phyloP scores from a whole-genome alignment of 2,888 invertebrate species.

The Oligia fasciuncula region DNA sequence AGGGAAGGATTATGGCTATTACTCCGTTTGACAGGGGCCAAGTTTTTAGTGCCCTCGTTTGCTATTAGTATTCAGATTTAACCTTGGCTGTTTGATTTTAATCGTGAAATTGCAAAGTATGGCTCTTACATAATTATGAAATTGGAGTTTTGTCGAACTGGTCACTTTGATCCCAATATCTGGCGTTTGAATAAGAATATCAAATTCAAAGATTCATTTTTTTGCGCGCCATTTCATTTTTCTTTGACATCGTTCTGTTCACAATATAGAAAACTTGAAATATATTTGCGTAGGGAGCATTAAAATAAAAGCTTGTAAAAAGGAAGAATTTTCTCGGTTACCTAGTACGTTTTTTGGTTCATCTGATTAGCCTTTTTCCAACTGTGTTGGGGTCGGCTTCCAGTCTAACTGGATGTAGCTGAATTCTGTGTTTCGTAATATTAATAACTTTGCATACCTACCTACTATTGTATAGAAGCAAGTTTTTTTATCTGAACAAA shows the following conservation, averaged over 20 bases:
- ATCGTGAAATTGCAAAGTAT: neutral
- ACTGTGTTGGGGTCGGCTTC: too few species aligned
- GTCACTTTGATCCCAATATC: neutral
- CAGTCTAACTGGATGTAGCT: too few species aligned
- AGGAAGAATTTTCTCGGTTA: too few species aligned
- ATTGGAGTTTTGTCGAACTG: neutral
- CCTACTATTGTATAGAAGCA: too few species aligned
- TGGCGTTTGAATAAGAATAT: neutral
- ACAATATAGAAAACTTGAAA: neutral
- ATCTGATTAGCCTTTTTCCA: too few species aligned
- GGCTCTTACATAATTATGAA: neutral
- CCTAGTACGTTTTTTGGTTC: too few species aligned
- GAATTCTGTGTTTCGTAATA: too few species aligned
- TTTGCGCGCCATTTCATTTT: neutral
- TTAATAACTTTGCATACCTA: too few species aligned
- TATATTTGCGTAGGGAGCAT: neutral
- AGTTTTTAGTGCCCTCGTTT: constrained; percentile 55
- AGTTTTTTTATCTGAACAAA: too few species aligned
- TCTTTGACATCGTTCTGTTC: neutral
- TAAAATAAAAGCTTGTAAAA: too few species aligned
- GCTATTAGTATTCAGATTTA: constrained; percentile 42
- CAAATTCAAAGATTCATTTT: neutral
- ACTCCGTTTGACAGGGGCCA: constrained; percentile 59
- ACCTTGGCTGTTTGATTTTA: constrained; percentile 3
- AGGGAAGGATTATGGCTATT: constrained; percentile 61